A percentile compares a stretch with the other conserved stretches of the same genome.
These are phyloP conservation scores for Mus caroli DNA, from an alignment of 2,797 vertebrate genomes.

Conservation along the genomic window DNA sequence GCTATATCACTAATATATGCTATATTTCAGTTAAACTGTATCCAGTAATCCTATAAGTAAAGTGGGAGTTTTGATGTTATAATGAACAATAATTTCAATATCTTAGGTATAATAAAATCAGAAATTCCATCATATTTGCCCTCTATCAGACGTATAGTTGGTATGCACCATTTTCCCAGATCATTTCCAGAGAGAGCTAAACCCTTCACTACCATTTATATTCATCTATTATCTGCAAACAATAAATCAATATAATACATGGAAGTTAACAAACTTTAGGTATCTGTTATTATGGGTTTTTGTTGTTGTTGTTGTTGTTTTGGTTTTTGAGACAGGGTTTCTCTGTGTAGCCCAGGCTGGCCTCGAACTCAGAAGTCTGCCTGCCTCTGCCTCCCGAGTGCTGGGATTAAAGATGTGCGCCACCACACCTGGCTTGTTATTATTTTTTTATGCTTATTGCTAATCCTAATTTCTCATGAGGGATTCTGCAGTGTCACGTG, in stretches of 20 bases:
- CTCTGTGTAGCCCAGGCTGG: too few relatives aligned
- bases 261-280: not conserved
- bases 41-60: not conserved
- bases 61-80: not conserved
- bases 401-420: too few relatives aligned
- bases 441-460: not conserved
- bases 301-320: too few relatives aligned
- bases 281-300: not conserved
- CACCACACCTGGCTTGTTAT: too few relatives aligned
- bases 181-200: not conserved
- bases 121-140: not conserved
- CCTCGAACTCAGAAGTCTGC: too few relatives aligned
- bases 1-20: not conserved
- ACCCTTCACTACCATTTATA: not conserved
- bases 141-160: not conserved
- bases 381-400: too few relatives aligned
- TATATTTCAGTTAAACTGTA: constrained; percentile 42
- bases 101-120: not conserved
- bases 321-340: too few relatives aligned
- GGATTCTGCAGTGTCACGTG: not conserved
- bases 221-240: not conserved
- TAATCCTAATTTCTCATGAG: not conserved
- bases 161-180: not conserved
- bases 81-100: not conserved
- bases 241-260: not conserved